Percentiles rank a stretch among this genome's conserved stretches.
Evolutionary conservation across 2,113 vertebrate genomes (phyloP).

Genomic region (Tilapia sparmanii): DNA sequence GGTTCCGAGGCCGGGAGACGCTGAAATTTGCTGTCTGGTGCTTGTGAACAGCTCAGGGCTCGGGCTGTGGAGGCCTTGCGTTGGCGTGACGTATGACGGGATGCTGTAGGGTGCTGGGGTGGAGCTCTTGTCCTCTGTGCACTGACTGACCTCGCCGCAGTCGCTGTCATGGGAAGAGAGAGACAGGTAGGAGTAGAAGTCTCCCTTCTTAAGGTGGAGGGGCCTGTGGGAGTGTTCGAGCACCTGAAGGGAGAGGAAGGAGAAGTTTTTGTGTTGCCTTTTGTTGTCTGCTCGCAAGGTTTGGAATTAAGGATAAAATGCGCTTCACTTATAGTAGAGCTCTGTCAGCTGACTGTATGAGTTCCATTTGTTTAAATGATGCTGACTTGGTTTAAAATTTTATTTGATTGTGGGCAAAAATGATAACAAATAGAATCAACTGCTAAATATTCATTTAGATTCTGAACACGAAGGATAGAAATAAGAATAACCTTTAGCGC

Average conservation of each 20-base stretch:
- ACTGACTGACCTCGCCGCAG: constrained; percentile 91
- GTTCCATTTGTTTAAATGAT: not conserved
- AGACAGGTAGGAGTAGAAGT: constrained; percentile 97
- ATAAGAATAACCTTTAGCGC: not conserved
- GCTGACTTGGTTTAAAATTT: not conserved
- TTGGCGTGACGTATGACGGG: not conserved
- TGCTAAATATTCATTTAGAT: not conserved
- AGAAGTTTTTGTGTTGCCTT: not conserved
- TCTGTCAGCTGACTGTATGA: not conserved
- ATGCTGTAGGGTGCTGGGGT: constrained; percentile 71
- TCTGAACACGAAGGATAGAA: not conserved
- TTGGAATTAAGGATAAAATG: not conserved
- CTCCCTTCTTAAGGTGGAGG: constrained; percentile 87
- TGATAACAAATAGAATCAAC: not conserved
- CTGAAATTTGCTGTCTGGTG: not conserved
- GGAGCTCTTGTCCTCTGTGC: constrained; percentile 80
- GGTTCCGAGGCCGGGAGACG: not conserved
- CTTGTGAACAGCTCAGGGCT: not conserved
- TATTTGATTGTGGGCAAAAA: not conserved
- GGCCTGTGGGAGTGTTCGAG: constrained; percentile 89
- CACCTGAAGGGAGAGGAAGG: constrained; percentile 59
- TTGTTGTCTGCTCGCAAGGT: not conserved
- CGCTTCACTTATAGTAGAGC: not conserved
- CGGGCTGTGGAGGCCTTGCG: not conserved
- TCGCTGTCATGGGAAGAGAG: constrained; percentile 98